Evolutionary conservation across 2,888 invertebrate genomes (phyloP), one percentile per base, ranked within the genome.

Genomic region (Plagodis dolabraria): DNA sequence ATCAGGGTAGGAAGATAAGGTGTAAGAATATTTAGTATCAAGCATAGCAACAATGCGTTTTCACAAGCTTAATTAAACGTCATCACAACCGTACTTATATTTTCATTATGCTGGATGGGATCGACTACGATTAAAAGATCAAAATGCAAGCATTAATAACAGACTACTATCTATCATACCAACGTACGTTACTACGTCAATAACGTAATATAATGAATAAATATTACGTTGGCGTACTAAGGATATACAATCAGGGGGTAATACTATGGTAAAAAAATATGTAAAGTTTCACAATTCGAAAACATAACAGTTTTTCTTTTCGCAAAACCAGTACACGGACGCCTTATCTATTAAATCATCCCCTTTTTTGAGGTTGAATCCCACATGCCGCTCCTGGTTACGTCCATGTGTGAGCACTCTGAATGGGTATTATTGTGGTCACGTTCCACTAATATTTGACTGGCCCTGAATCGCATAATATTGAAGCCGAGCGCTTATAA

Each of bases 361-460:
- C 22, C 22, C 22, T 22, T 22, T n/a, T 22, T 22, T 22, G 22
- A 22, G 22, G 22, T 22, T 22, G 2, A 22, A 4, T 22, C 22
- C 22, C 4, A 22, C 22, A 22, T 40, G 10, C 10, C 7, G 12
- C 46, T 33, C 48, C 50, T 59, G 35, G 40, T 11, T 59, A 42
- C 53, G 49, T 34, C 42, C 53, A 49, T 33, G 58, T 7, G n/a
- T 40, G 46, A 34, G 53, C 63, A 71, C 65, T 63, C 70, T 67
- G 69, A 76, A 67, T 67, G 60, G 57, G 61, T 67, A 64, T 65
- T 79, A 82, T 83, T 79, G 77, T 76, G 81, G 78, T 81, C 83
- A 85, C 83, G 83, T 80, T 78, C 79, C 60, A 75, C 81, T 83
- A 83, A 84, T 82, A 84, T 83, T 83, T 82, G 82, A 79, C 75